Conservation (phyloP, 2,113 vertebrate species). For the Lophotis ruficrista region DNA sequence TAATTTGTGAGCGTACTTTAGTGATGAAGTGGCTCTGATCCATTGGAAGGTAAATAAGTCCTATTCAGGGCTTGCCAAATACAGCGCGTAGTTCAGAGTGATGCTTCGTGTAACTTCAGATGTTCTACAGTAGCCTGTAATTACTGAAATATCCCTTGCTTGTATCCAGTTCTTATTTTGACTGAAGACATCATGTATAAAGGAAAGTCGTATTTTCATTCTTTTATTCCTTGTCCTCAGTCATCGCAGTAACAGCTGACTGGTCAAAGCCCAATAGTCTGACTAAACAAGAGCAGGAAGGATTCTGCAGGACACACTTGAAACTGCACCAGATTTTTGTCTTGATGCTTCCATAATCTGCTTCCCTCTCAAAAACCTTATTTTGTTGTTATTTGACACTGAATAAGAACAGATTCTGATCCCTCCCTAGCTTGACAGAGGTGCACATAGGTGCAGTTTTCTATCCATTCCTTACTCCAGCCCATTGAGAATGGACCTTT, state of each 20-base stretch:
- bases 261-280: background rate
- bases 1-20: background rate
- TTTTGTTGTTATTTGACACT: background rate
- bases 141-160: background rate
- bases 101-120: background rate
- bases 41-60: background rate
- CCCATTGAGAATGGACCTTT: background rate
- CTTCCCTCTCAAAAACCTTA: background rate
- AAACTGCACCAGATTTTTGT: background rate
- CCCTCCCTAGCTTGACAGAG: background rate
- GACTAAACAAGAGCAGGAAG: background rate
- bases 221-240: background rate
- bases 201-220: background rate
- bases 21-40: background rate
- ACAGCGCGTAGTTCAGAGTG: background rate
- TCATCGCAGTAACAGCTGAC: background rate
- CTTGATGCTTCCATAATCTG: background rate
- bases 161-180: background rate
- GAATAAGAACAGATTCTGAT: background rate
- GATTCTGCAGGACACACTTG: background rate
- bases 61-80: background rate
- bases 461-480: background rate
- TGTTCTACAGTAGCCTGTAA: background rate
- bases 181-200: background rate
- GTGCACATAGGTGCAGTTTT: background rate